Evolutionary conservation across 2,888 invertebrate genomes (phyloP), one percentile per base, ranked within the genome.

Genomic region (Platycnemis pennipes): DNA sequence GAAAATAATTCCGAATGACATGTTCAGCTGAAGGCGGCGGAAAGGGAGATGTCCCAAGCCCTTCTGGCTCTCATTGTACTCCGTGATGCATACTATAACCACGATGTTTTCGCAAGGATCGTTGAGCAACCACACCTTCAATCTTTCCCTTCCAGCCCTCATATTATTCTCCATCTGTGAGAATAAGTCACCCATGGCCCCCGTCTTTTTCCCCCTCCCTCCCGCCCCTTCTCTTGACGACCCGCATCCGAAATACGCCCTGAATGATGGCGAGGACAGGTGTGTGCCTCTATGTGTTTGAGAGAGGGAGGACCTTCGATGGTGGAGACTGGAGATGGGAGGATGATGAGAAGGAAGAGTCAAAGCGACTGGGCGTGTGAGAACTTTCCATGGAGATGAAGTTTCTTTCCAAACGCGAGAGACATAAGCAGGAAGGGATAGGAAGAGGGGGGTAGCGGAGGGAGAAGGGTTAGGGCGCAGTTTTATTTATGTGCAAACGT

Each of bases 231-330:
- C 31, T 16, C 31, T 26, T 26, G 63, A n/a, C 77, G 77, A 77
- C 77, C 77, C 77, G 37, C 77, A 77, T 87, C 87, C 87, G 87
- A 87, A 87, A 87, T 87, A 87, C 87, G 87, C 87, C 87, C 44
- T 44, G 87, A 87, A 2, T 22, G 46, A 87, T 87, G 87, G 45
- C 45, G 87, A 44, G 45, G 87, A 87, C 87, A 87, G 87, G 87
- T 87, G 87, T 77, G 77, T 31, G 77, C 37, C 31, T 5, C 31
- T 2, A 63, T 22, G 22, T 63, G n/a, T n/a, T n/a, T n/a, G 63
- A n/a, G 26, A 63, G 26, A 26, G n/a, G 26, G 22, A 63, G 63
- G 26, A 26, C 63, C 26, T 19, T 8, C 63, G 63, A 63, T 26
- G 2, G 53, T 13, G 53, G 53, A 8, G 53, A 19, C 53, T 11